A percentile compares a stretch with the other conserved stretches of the same genome.
Conservation (phyloP, 2,888 invertebrate genomes). For the Pristionchus entomophagus region DNA sequence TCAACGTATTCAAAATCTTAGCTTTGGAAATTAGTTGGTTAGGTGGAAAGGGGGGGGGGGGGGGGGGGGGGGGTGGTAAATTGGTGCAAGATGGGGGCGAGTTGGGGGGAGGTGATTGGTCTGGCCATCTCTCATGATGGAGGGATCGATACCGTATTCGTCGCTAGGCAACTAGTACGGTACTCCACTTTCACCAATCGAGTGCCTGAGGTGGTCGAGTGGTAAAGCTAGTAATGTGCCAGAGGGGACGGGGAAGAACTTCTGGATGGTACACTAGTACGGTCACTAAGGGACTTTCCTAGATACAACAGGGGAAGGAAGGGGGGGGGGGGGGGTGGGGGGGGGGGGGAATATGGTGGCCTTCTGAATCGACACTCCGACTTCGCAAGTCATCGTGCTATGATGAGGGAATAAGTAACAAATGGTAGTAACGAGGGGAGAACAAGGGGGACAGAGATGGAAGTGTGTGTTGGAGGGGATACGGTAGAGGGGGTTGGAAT, state of each 20-base stretch:
- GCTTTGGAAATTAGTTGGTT: conserved; percentile 19
- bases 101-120: conserved; percentile 10
- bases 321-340: too few relatives aligned
- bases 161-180: neutral
- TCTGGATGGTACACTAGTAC: neutral
- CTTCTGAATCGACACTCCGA: neutral
- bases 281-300: neutral
- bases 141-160: neutral
- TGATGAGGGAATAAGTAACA: neutral
- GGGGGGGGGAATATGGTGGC: too few relatives aligned
- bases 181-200: neutral
- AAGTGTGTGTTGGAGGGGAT: neutral
- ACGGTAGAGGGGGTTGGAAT: too few relatives aligned
- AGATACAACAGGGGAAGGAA: neutral
- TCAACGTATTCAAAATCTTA: conserved; percentile 19
- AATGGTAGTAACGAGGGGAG: neutral
- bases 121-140: neutral
- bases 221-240: conserved; percentile 3
- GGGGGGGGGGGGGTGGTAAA: neutral
- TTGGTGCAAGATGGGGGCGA: neutral
- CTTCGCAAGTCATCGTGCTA: neutral
- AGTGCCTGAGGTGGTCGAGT: neutral
- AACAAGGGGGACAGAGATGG: neutral
- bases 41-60: neutral
- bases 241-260: neutral